Conservation (phyloP, 2,888 invertebrate species). For the Eristalinus aeneus region DNA sequence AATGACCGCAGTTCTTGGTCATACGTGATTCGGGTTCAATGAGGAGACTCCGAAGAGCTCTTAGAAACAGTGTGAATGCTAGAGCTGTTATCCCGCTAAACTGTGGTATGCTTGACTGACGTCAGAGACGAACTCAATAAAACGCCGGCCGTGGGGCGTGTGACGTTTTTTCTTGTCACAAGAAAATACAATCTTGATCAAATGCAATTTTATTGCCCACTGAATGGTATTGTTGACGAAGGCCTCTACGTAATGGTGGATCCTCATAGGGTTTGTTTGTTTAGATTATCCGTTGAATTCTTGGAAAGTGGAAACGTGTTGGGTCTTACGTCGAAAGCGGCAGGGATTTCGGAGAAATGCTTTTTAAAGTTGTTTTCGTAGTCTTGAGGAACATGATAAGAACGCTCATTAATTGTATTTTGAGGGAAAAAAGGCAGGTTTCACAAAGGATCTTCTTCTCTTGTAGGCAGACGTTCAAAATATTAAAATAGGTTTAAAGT, state of each 20-base stretch:
- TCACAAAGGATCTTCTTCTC: no score
- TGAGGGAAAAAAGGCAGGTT: no score
- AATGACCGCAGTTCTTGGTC: neutral
- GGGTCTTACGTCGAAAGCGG: neutral
- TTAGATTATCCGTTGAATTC: neutral
- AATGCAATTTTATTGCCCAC: neutral
- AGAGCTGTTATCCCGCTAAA: neutral
- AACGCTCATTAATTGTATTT: no score
- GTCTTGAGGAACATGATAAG: no score
- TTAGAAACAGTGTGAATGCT: no score
- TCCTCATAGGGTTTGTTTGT: neutral
- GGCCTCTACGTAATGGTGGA: neutral
- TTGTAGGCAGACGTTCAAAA: no score
- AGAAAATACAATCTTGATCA: neutral
- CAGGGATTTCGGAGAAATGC: neutral
- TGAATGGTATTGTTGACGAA: neutral
- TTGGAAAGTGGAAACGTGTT: neutral
- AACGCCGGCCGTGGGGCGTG: neutral
- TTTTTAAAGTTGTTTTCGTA: neutral
- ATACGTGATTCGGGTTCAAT: constrained; percentile 31
- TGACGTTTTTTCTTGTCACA: neutral
- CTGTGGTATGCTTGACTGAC: neutral
- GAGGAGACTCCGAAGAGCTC: neutral
- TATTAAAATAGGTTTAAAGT: no score
- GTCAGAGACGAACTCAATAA: neutral